Conservation (phyloP, 2,113 vertebrate species). For the Sebastes schlegelii region DNA sequence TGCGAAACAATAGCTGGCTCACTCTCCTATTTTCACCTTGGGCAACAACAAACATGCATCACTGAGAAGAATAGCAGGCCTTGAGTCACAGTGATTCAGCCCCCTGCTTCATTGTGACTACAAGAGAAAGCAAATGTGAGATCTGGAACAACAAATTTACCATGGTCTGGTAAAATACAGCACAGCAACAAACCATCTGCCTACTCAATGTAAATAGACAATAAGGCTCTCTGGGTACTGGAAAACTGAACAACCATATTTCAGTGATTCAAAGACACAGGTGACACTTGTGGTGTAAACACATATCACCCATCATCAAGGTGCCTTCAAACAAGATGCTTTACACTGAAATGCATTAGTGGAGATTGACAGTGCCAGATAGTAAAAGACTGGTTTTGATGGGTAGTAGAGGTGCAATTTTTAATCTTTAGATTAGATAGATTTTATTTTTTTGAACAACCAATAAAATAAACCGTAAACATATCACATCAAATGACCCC, state of each 20-base stretch:
- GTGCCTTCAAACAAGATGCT: background rate
- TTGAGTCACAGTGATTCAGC: conserved; percentile 43
- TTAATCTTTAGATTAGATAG: background rate
- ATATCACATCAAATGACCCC: too few relatives aligned
- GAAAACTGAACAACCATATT: background rate
- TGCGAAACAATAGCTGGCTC: conserved; percentile 49
- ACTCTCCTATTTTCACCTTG: conserved; percentile 54
- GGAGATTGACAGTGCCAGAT: background rate
- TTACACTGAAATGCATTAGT: background rate
- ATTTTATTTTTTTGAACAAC: too few relatives aligned
- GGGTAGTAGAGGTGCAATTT: background rate
- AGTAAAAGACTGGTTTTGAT: background rate
- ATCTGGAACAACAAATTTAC: background rate
- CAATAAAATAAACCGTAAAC: too few relatives aligned
- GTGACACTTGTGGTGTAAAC: background rate
- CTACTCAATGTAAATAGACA: background rate
- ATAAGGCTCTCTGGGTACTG: background rate
- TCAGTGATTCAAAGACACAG: background rate
- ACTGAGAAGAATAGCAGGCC: conserved; percentile 36
- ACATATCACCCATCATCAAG: background rate
- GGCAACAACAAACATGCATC: conserved; percentile 42
- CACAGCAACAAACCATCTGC: background rate
- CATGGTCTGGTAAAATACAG: background rate
- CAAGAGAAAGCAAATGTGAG: conserved; percentile 22
- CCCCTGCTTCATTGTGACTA: background rate